phyloP scores from a whole-genome alignment of 2,888 invertebrate genomes.

The Xestia ashworthii region DNA sequence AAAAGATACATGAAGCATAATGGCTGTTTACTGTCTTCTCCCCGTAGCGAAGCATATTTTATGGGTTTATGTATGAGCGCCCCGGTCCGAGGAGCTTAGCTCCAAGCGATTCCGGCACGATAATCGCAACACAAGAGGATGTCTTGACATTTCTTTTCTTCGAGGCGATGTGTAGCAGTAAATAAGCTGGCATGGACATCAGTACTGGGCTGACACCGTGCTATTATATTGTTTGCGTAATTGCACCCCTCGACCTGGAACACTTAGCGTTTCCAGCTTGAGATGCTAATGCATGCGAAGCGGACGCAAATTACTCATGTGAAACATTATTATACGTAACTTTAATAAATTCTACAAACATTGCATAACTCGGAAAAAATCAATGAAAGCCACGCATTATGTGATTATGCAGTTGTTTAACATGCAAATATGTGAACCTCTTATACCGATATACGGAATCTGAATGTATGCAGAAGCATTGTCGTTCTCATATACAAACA shows the following conservation, averaged over 20 bases:
- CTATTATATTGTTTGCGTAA: constrained; percentile 88
- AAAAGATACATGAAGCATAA: constrained; percentile 70
- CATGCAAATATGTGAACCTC: constrained; percentile 54
- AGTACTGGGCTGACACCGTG: constrained; percentile 77
- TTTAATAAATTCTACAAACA: constrained; percentile 48
- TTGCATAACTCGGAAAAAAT: constrained; percentile 37
- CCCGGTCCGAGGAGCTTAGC: constrained; percentile 73
- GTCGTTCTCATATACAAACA: constrained; percentile 75
- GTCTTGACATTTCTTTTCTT: constrained; percentile 83
- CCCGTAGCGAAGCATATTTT: constrained; percentile 73
- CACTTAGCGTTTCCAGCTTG: constrained; percentile 76
- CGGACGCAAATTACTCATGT: constrained; percentile 78
- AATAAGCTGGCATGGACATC: constrained; percentile 78
- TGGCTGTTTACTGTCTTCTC: constrained; percentile 75
- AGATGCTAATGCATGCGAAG: constrained; percentile 84
- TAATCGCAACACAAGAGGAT: constrained; percentile 78
- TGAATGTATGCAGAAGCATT: constrained; percentile 66
- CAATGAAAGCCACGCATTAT: constrained; percentile 48
- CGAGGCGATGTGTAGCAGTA: constrained; percentile 75
- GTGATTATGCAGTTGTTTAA: constrained; percentile 50
- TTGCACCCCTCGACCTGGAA: constrained; percentile 78
- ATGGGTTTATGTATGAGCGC: constrained; percentile 69
- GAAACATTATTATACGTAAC: constrained; percentile 68
- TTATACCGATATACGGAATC: constrained; percentile 58
- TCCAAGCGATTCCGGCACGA: constrained; percentile 79